phyloP scores from a whole-genome alignment of 1,140 invertebrate genomes.

The Akabosia matsudoensis region DNA sequence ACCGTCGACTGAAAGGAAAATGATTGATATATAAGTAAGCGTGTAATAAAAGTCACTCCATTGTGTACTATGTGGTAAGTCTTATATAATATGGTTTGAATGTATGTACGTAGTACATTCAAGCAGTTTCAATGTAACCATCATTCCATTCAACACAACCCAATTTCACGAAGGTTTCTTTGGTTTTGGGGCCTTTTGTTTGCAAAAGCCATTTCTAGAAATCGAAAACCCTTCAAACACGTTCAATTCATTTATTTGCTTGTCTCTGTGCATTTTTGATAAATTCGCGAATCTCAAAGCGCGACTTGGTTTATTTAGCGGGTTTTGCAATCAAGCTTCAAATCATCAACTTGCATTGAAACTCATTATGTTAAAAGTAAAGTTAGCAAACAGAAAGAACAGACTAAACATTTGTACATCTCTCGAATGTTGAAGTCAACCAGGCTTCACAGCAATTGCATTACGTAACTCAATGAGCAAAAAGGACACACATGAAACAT shows the following conservation, averaged over 20 bases:
- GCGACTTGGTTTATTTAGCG: background rate
- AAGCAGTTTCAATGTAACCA: background rate
- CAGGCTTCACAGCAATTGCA: background rate
- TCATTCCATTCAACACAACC: background rate
- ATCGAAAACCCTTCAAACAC: background rate
- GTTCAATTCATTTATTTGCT: background rate
- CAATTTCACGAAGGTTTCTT: background rate
- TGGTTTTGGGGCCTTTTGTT: no score
- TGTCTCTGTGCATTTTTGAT: no score
- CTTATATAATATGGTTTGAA: background rate
- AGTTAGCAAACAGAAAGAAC: background rate
- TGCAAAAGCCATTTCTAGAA: background rate
- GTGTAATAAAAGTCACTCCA: background rate
- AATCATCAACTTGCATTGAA: no score
- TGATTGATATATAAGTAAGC: no score
- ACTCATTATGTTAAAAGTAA: background rate
- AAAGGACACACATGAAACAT: slow-evolving; percentile 6
- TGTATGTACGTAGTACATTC: background rate
- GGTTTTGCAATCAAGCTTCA: no score
- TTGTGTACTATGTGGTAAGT: no score
- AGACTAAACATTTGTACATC: background rate
- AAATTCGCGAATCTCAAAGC: no score
- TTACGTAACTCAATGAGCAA: background rate
- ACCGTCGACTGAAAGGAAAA: no score
- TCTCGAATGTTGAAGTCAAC: background rate